Conservation (phyloP, 2,113 vertebrate species). For the Caranx melampygus region DNA sequence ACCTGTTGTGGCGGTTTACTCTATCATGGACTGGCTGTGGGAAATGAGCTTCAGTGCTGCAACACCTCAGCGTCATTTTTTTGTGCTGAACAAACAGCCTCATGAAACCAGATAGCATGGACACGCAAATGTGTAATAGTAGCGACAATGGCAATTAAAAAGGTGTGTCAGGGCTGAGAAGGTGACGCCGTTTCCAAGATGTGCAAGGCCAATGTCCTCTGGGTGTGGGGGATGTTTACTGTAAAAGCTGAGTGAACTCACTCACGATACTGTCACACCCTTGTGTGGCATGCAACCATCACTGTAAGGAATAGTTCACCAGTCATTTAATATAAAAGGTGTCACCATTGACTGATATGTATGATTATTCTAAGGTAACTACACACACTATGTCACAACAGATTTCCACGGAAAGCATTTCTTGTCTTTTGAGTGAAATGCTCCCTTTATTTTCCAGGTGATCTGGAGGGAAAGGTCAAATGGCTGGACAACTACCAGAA, state of each 20-base stretch:
- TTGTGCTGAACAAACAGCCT: conserved; percentile 21
- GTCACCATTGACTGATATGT: not conserved
- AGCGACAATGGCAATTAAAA: not conserved
- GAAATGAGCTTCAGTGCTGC: conserved; percentile 37
- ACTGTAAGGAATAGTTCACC: not conserved
- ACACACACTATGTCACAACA: not conserved
- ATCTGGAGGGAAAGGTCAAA: conserved; percentile 95
- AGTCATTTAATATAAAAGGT: not conserved
- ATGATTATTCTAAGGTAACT: not conserved
- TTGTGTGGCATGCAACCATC: conserved; percentile 11
- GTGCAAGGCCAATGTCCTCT: conserved; percentile 46
- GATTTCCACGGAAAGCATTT: not conserved
- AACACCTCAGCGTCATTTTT: conserved; percentile 10
- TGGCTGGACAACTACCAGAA: conserved; percentile 95
- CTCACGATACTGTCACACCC: conserved; percentile 34
- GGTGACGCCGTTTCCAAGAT: not conserved
- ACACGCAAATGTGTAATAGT: not conserved
- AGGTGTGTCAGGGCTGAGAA: conserved; percentile 17
- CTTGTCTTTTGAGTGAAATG: not conserved
- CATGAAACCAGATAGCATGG: not conserved
- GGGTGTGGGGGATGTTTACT: conserved; percentile 45
- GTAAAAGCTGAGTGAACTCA: conserved; percentile 21
- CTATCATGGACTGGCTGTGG: conserved; percentile 57
- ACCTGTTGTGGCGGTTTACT: conserved; percentile 51
- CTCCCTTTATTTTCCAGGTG: conserved; percentile 79